Conservation (phyloP, 1,140 invertebrate species). For the Tetraneura akinire region DNA sequence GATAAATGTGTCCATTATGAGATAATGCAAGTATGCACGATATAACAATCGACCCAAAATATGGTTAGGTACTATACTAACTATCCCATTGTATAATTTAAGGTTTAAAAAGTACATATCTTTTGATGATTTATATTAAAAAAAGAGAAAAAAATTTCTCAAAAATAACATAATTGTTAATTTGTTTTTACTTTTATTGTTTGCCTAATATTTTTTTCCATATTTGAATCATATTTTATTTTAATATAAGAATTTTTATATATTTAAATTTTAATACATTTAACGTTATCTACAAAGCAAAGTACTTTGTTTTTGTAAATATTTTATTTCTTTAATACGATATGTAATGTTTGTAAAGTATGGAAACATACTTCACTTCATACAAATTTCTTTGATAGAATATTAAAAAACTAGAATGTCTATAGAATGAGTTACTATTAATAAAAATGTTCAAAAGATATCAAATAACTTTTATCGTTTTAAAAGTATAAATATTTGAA, state of each 20-base stretch:
- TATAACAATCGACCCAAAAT: too few relatives aligned
- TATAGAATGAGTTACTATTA: background rate
- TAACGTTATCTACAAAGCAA: background rate
- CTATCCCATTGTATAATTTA: too few relatives aligned
- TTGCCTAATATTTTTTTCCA: background rate
- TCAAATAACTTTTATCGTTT: too few relatives aligned
- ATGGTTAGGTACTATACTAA: too few relatives aligned
- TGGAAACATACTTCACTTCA: background rate
- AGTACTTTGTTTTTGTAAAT: background rate
- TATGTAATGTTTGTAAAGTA: background rate
- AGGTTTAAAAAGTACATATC: too few relatives aligned
- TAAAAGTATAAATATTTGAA: too few relatives aligned
- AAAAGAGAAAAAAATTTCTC: too few relatives aligned
- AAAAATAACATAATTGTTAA: background rate
- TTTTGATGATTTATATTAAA: too few relatives aligned
- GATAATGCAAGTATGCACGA: too few relatives aligned
- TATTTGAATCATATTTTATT: background rate
- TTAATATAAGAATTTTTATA: background rate
- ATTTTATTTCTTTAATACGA: background rate
- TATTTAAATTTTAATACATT: background rate
- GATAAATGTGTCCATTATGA: too few relatives aligned
- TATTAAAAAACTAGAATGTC: background rate
- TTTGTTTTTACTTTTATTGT: background rate
- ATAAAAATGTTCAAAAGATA: too few relatives aligned
- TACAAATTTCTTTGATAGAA: background rate